Conservation (phyloP, 2,113 vertebrate species). For the Paramormyrops kingsleyae region DNA sequence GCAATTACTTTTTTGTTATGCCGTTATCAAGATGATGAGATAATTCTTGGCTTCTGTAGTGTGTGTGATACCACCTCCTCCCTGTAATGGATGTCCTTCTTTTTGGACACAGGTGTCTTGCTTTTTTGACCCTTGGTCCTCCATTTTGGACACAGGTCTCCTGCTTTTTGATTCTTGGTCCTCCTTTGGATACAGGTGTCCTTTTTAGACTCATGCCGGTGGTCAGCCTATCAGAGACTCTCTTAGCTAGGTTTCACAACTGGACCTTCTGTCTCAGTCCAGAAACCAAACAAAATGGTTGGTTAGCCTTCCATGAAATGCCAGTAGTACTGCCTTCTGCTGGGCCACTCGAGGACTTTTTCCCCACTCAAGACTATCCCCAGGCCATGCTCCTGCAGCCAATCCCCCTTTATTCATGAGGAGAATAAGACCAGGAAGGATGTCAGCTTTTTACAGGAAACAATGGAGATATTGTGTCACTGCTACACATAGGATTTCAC, state of each 20-base stretch:
- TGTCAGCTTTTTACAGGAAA: constrained; percentile 48
- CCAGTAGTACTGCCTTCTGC: not conserved
- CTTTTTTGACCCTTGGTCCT: not conserved
- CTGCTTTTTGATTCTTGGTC: not conserved
- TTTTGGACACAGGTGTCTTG: not conserved
- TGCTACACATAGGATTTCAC: constrained; percentile 34
- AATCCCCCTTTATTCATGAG: constrained; percentile 32
- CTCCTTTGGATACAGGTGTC: not conserved
- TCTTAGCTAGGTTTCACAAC: not conserved
- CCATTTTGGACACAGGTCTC: not conserved
- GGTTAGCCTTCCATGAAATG: not conserved
- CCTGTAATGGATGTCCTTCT: not conserved
- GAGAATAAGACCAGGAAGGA: constrained; percentile 59
- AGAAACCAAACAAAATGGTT: not conserved
- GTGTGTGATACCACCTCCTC: not conserved
- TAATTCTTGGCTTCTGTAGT: not conserved
- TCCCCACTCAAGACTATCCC: constrained; percentile 11
- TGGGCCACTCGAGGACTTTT: constrained; percentile 24
- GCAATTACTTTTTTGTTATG: not conserved
- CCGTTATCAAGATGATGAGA: not conserved
- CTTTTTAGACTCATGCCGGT: not conserved
- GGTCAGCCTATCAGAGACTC: not conserved
- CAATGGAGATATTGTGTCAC: constrained; percentile 55
- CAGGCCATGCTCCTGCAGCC: constrained; percentile 40
- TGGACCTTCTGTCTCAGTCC: not conserved